These are phyloP conservation scores for Drosophila quinaria DNA, from an alignment of 2,888 invertebrate genomes.

Conservation along the genomic window DNA sequence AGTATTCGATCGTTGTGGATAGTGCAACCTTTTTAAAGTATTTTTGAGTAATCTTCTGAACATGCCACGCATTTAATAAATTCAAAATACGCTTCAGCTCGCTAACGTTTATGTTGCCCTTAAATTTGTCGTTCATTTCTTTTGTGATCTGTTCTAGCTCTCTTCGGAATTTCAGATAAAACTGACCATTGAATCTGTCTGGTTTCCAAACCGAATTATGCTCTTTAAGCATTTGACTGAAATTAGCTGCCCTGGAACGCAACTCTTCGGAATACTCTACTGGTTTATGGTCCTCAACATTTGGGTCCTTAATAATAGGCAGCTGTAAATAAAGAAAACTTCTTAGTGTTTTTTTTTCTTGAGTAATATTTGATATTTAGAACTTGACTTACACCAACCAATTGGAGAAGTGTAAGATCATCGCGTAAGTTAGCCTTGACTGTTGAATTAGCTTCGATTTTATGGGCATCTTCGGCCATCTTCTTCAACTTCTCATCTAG, in stretches of 20 bases:
- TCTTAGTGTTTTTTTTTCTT: background rate
- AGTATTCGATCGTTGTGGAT: conserved; percentile 30
- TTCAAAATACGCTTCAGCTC: conserved; percentile 72
- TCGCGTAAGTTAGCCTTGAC: background rate
- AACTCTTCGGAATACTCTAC: conserved; percentile 47
- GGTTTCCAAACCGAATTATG: conserved; percentile 53
- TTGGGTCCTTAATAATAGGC: conserved; percentile 41
- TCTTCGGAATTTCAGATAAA: background rate
- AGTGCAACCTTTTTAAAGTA: conserved; percentile 53
- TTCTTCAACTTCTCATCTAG: background rate
- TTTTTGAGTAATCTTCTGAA: conserved; percentile 38
- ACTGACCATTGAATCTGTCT: conserved; percentile 15
- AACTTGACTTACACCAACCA: conserved; percentile 52
- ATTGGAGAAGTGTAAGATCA: conserved; percentile 31
- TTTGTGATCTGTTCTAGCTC: conserved; percentile 38
- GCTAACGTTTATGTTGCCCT: conserved; percentile 5
- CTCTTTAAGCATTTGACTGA: conserved; percentile 46
- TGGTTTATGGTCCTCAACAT: conserved; percentile 48
- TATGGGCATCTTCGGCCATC: background rate
- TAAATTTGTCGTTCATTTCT: conserved; percentile 41
- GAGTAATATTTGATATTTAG: background rate
- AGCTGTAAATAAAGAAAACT: conserved; percentile 47
- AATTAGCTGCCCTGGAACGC: conserved; percentile 51
- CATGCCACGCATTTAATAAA: conserved; percentile 65
- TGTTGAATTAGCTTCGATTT: background rate